These are phyloP conservation scores for Vanessa tameamea DNA, from an alignment of 1,140 invertebrate species.

Conservation along the genomic window DNA sequence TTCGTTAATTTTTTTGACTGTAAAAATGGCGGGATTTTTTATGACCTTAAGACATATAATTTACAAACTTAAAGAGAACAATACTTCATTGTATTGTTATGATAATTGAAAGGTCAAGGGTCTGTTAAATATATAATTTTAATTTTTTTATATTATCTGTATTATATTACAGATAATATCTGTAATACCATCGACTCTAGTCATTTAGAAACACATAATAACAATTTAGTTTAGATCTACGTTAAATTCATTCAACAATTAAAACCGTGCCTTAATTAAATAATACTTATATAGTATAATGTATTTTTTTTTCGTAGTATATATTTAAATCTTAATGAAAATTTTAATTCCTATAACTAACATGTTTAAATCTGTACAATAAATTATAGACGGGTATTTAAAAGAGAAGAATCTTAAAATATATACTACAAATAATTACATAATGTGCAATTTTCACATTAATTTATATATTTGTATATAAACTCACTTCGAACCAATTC, in stretches of 20 bases:
- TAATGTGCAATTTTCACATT: not conserved
- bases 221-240: not conserved
- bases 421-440: slow-evolving; percentile 2
- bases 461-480: not conserved
- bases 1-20: not conserved
- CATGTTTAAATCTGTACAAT: not conserved
- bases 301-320: too few species aligned
- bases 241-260: not conserved
- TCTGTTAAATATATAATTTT: not conserved
- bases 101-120: too few species aligned
- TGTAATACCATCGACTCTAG: slow-evolving; percentile 15
- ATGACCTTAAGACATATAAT: not conserved
- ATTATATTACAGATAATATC: not conserved
- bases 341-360: not conserved
- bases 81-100: too few species aligned
- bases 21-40: not conserved
- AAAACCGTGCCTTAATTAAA: not conserved
- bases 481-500: slow-evolving; percentile 20
- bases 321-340: too few species aligned
- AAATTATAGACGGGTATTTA: slow-evolving; percentile 5
- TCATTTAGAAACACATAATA: not conserved
- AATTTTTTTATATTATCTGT: not conserved
- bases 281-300: not conserved
- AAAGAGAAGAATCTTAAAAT: slow-evolving; percentile 5
- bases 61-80: too few species aligned